Evolutionary conservation across 2,113 vertebrate species (phyloP), one percentile per base, ranked within the genome.

Genomic region (Todiramphus saurophagus): DNA sequence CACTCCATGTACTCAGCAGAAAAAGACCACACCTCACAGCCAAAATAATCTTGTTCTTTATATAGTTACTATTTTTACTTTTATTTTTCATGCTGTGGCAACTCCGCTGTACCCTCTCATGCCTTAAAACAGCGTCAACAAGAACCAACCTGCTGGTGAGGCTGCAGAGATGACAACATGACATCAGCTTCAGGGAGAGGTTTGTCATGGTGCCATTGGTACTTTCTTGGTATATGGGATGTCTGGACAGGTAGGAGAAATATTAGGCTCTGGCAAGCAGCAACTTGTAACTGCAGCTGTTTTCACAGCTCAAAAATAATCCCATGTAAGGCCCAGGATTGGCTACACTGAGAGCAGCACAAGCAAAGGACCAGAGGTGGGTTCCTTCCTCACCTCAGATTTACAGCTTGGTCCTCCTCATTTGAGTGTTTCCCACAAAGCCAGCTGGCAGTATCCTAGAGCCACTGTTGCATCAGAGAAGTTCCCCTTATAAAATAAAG

Each of bases 191-290:
- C 79, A 73, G 70, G 89, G 78, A 88, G 78, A 93, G 90, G 44
- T 88, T 67, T 96, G 84, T 80, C 93, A 95, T 94, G 39, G 95
- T 95, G 93, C 96, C 95, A 92, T 91, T 94, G 97, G 96, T 96
- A 93, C 79, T 96, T 97, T 91, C 93, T 91, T 78, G 87, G 63
- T 94, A 79, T 68, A 46, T 78, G 87, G 94, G 91, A 82, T 97
- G 97, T 97, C 94, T 97, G 96, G 96, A 93, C 95, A 97, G 94
- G 94, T 96, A 89, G 87, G 85, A 96, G 90, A 97, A 96, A 93
- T 96, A 96, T 87, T 90, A 68, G 83, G 69, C 91, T 97, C 83
- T 97, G 94, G 92, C 98, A 98, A 96, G 98, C 93, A 90, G 70
- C 89, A 96, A 77, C 97, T 85, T 96, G 97, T 90, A 95, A 93